Base-by-base conservation (phyloP, 1,140 invertebrate genomes). In the Drosophila willistoni region DNA sequence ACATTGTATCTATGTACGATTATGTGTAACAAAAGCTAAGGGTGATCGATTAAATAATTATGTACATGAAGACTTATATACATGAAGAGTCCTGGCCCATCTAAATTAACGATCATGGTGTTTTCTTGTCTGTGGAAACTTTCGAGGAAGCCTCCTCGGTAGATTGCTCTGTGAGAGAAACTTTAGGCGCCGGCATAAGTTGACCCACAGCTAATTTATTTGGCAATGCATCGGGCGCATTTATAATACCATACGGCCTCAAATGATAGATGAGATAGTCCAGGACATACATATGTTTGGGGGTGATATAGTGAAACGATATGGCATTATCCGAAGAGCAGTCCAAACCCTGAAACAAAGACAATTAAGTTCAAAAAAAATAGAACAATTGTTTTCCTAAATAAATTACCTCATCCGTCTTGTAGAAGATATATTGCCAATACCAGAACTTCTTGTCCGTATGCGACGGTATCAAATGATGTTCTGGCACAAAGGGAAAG, bases 311-410 rank as follows among this genome's bases (percentile, higher is more conserved):
- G 92, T 99, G 98, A 93, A 99, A 99, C 0, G 98, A 98, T 41
- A 99, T 95, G 0, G 98, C 98, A 90, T 96, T 97, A 90, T 99
- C 98, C n/a, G 97, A 98, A 92, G 98, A 99, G 91, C 98, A 99
- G 73, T 97, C 95, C 64, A 98, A 94, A 0, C 98, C 98, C 95
- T 98, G 92, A 33, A 94, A n/a, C n/a, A n/a, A n/a, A n/a, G n/a
- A n/a, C n/a, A n/a, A n/a, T n/a, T n/a, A n/a, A n/a, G n/a, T n/a
- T n/a, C n/a, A n/a, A n/a, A n/a, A n/a, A n/a, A n/a, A n/a, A n/a
- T n/a, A n/a, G n/a, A n/a, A n/a, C n/a, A n/a, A n/a, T n/a, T n/a
- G n/a, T n/a, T n/a, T n/a, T n/a, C n/a, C n/a, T n/a, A n/a, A n/a
- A n/a, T n/a, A 36, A 36, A 10, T 36, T 86, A 97, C 97, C 94